Base-by-base conservation (phyloP, 2,113 vertebrate genomes). In the Tenebrosternarchus preto region DNA sequence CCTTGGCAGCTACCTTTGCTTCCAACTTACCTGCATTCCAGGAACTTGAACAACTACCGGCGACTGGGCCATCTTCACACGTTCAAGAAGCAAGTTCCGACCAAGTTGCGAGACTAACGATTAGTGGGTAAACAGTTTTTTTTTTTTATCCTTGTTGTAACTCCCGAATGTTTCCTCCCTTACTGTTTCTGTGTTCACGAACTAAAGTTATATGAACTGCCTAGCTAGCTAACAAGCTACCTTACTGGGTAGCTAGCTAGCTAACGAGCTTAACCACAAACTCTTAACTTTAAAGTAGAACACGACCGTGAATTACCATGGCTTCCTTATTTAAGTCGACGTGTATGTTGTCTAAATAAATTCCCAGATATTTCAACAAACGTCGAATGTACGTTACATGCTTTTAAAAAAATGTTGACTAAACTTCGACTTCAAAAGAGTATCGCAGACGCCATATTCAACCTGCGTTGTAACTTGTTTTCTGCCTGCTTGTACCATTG, bases 31-130 rank as follows among this genome's bases (percentile, higher is more conserved):
- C 95, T 95, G 95, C 95, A 95, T 95, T 88, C 94, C 94, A 69
- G 94, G 95, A 88, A 95, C 95, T 92, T 94, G 93, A 81, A 95
- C 93, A 16, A 92, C 90, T 75, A 94, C 93, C 71, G 94, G 93
- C 77, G 94, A 95, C 84, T 94, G 93, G 88, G 95, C 94, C 94
- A 95, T 95, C 36, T 84, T 77, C 50, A 72, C 80, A 64, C 72
- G 63, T 67, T 64, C 84, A 55, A 60, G 55, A n/a, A 12, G 19
- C 36, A 8, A 82, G 53, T 46, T 33, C 59, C 43, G 43, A 46
- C 39, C 39, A 9, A 46, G 39, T 46, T 46, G 39, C 39, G 39
- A 50, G 43, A 50, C 43, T 50, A 50, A 50, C 43, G 43, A 50
- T 2, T 50, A 50, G 43, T 50, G 43, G 43, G 15, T 36, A 31